Conservation (phyloP, 2,113 vertebrate genomes). For the Mormyrus lacerda region DNA sequence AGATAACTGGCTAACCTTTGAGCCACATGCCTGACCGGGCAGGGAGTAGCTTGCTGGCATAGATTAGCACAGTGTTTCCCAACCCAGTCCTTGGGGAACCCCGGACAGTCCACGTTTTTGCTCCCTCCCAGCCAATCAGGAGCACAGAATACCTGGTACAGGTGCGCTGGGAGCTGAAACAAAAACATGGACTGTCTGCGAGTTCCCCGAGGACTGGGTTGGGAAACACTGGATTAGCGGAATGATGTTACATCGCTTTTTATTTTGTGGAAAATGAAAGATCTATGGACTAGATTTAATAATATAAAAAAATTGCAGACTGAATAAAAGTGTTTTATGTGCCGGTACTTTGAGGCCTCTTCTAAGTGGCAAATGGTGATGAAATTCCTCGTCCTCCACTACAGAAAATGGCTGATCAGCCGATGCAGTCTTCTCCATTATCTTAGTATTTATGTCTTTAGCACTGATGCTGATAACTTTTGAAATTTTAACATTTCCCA, state of each 20-base stretch:
- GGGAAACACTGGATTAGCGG: neutral
- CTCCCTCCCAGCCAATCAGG: no score
- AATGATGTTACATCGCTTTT: neutral
- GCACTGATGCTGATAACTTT: neutral
- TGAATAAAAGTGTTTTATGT: neutral
- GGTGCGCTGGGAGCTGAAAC: no score
- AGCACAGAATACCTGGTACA: no score
- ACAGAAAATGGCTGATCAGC: neutral
- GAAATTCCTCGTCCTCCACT: neutral
- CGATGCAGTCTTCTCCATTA: neutral
- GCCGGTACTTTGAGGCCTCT: neutral
- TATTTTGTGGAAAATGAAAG: neutral
- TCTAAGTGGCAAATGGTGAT: neutral
- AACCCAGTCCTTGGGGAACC: no score
- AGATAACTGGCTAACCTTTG: neutral
- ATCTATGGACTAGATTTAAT: neutral
- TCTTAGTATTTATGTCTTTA: neutral
- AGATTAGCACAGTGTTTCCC: neutral
- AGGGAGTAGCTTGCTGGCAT: neutral
- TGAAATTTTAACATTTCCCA: neutral
- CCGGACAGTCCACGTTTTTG: no score
- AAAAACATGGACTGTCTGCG: no score
- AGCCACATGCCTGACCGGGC: neutral
- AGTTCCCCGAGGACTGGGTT: no score
- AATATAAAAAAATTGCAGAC: neutral